Percentiles rank a stretch among this genome's conserved stretches.
phyloP scores from a whole-genome alignment of 1,140 invertebrate genomes.

The Eueides isabella region DNA sequence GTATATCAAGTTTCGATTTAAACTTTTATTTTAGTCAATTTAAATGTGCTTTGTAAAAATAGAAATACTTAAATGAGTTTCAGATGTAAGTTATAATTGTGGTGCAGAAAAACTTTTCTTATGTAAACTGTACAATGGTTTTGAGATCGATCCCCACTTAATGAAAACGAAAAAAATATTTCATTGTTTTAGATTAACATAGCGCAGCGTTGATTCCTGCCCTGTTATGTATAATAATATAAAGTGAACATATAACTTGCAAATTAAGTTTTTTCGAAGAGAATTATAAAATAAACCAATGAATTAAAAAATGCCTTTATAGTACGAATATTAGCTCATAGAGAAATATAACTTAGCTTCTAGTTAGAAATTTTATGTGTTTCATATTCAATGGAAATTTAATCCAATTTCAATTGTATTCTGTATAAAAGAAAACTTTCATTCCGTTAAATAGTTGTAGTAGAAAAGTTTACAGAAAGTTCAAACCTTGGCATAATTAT shows the following conservation, averaged over 20 bases:
- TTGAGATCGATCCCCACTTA: too few species aligned
- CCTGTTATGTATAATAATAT: too few species aligned
- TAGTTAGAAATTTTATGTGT: background rate
- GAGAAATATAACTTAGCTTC: background rate
- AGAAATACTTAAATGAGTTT: too few species aligned
- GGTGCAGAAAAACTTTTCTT: too few species aligned
- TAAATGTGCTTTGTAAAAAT: background rate
- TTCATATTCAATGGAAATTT: background rate
- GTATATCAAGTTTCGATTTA: background rate
- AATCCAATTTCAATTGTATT: background rate
- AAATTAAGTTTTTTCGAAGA: too few species aligned
- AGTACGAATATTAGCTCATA: background rate
- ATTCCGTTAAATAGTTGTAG: background rate
- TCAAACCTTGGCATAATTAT: background rate
- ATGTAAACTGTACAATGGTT: too few species aligned
- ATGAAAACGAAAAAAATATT: too few species aligned
- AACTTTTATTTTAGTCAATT: too few species aligned
- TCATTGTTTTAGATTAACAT: too few species aligned
- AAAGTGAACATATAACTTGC: too few species aligned
- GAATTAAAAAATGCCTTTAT: background rate
- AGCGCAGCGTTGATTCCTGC: too few species aligned
- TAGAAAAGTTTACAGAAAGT: background rate
- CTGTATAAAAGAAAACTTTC: background rate
- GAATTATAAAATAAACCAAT: background rate
- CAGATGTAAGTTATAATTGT: too few species aligned